Base-by-base conservation (phyloP, 2,113 vertebrate species). In the Nothoprocta pentlandii region DNA sequence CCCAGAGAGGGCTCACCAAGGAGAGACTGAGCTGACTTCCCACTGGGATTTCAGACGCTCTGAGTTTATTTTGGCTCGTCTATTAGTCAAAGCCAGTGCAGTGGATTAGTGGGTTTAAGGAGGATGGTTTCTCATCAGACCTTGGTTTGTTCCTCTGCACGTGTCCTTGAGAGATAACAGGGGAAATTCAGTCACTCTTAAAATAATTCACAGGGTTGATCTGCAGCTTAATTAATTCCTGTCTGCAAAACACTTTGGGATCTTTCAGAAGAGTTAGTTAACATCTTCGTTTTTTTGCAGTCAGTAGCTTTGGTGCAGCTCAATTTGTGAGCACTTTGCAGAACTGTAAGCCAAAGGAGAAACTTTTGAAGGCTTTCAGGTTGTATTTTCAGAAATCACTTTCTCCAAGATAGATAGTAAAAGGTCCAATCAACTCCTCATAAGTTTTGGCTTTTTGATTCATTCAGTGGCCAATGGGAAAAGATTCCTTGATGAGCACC, bases 221-320 rank as follows among this genome's bases (percentile, higher is more conserved):
- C 66, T 94, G 66, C 26, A 61, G 58, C 58, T 92, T 90, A 94
- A 92, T 95, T 95, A 85, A 80, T 91, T 90, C 26, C 16, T 39
- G 73, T 94, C 86, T 21, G 2, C 88, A 84, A 91, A 88, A 44
- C 82, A 88, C 82, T 90, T 91, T 26, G 76, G 77, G 23, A 95
- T 88, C 58, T 85, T 81, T 83, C 75, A 49, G 73, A 90, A 78
- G 51, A 41, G 47, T 89, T 94, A 83, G 70, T 88, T 93, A 96
- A 80, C 86, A 71, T 34, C 28, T 54, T 47, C 1, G 1, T 51
- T 22, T 44, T 86, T 90, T 90, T 95, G 68, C 90, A 88, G 61
- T 88, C 77, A 84, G 69, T 16, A 10, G 16, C 16, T 16, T 83
- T 90, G 75, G 23, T 1, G 0, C 53, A 76, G 47, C 53, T 30